These are phyloP conservation scores for Perizoma affinitatum DNA, from an alignment of 2,888 invertebrate species.

Conservation along the genomic window DNA sequence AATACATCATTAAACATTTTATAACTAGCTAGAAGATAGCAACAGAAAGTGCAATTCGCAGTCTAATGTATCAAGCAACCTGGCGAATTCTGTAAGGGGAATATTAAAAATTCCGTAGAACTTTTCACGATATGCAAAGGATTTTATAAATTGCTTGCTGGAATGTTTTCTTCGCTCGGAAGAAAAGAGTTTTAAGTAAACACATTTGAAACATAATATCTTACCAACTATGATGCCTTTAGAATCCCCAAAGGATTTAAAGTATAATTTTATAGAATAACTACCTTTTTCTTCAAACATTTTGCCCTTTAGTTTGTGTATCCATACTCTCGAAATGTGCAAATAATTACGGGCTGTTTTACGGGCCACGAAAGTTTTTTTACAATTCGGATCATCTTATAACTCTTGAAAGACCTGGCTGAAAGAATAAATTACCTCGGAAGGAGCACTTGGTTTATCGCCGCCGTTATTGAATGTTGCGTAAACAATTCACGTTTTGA, in stretches of 20 bases:
- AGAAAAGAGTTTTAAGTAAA: neutral
- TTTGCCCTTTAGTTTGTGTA: neutral
- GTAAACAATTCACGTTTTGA: conserved; percentile 25
- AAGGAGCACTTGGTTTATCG: conserved; percentile 28
- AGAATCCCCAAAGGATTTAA: no score
- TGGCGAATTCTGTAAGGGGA: conserved; percentile 52
- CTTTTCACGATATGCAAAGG: conserved; percentile 24
- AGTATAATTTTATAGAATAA: neutral
- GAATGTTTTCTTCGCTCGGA: neutral
- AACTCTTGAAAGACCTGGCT: conserved; percentile 18
- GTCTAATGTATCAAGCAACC: conserved; percentile 67
- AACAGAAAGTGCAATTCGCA: conserved; percentile 60
- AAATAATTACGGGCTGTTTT: neutral
- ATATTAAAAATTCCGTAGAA: conserved; percentile 57
- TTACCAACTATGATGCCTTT: neutral
- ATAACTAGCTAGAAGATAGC: conserved; percentile 18
- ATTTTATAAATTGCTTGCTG: conserved; percentile 9
- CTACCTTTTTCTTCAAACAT: no score
- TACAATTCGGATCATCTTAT: conserved; percentile 8
- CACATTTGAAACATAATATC: neutral
- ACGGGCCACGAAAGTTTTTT: no score
- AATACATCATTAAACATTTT: neutral
- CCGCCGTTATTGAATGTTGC: conserved; percentile 25
- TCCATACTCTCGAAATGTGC: no score
- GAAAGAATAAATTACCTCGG: conserved; percentile 16